Base-by-base conservation (phyloP, 1,140 invertebrate genomes). In the Melitaea cinxia region DNA sequence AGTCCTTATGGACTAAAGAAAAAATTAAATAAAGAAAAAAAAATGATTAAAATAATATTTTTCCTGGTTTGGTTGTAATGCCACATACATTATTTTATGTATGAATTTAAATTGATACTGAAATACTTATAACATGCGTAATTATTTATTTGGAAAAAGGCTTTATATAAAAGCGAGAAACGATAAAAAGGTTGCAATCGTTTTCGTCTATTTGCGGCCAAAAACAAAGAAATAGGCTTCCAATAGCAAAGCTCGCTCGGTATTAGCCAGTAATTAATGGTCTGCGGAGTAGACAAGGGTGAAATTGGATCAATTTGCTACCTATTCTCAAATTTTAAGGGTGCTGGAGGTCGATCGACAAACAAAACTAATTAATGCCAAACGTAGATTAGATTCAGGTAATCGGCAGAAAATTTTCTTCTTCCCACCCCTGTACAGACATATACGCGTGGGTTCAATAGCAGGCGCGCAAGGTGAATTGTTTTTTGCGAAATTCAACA, bases 271-370 rank as follows among this genome's bases (percentile, higher is more conserved):
- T 88, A 90, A 90, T 90, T 90, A 90, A 90, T 89, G 86, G 80
- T 78, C 73, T 65, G 72, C 58, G 58, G 68, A 60, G 73, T 62
- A 81, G 79, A 73, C 79, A 76, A 75, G 82, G 88, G 83, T 84
- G 79, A 83, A 89, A 89, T 88, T 83, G 76, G 83, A 84, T 87
- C 83, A 90, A 87, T 90, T 88, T 81, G 74, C 77, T 55, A 73
- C 72, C 79, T 72, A 83, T 85, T 86, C 79, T 72, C 73, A 65
- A 66, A 68, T 81, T 80, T 78, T 80, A 74, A 82, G 70, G 72
- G 69, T 73, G 21, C 37, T 42, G 4, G 14, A 5, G 37, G 58
- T 45, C 49, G 42, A 68, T 73, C 70, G 65, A 65, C 74, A 71
- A 76, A 82, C 74, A 80, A 83, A 83, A 75, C 73, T 80, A 71